A percentile compares a stretch with the other conserved stretches of the same genome.
phyloP scores from a whole-genome alignment of 2,797 vertebrate genomes.

The Falco naumanni region DNA sequence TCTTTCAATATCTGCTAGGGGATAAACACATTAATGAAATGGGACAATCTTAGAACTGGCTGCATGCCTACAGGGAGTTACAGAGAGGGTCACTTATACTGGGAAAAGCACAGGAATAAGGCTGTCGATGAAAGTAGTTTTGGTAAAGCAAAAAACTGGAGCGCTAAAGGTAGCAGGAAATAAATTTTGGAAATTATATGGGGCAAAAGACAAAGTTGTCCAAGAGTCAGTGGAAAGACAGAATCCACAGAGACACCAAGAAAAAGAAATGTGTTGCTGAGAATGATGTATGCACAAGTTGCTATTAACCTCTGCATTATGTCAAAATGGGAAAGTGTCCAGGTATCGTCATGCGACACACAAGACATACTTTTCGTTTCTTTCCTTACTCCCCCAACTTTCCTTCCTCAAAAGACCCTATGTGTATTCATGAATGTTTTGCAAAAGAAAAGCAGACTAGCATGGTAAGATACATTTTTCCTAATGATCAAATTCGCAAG shows the following conservation, averaged over 20 bases:
- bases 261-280: background rate
- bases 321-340: background rate
- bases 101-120: background rate
- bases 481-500: background rate
- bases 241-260: background rate
- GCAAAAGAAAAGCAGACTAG: background rate
- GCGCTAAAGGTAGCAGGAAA: background rate
- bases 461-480: background rate
- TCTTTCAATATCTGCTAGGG: background rate
- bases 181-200: background rate
- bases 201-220: background rate
- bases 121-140: background rate
- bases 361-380: background rate
- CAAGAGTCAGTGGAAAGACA: background rate
- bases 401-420: background rate
- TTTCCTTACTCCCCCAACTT: background rate
- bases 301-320: background rate
- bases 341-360: background rate
- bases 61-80: background rate
- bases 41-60: background rate
- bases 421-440: background rate
- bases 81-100: background rate
- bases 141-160: background rate
- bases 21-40: background rate
- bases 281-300: background rate